phyloP scores from a whole-genome alignment of 2,888 invertebrate genomes.

The Pyrocoelia pectoralis region DNA sequence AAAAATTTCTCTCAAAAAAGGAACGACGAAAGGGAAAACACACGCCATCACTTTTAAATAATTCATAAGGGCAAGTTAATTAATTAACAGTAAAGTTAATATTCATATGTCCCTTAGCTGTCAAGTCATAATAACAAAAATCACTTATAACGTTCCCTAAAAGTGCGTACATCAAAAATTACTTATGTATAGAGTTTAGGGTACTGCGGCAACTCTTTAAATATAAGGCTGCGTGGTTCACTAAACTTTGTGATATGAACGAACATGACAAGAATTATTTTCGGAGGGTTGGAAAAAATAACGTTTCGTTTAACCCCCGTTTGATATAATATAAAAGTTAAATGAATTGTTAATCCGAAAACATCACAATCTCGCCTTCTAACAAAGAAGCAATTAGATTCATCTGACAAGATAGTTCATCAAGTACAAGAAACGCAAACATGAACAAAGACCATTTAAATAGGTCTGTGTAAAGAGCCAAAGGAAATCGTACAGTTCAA shows the following conservation, averaged over 20 bases:
- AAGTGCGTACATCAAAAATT: constrained; percentile 24
- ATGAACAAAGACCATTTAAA: constrained; percentile 13
- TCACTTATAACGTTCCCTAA: constrained; percentile 27
- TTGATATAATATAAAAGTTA: constrained; percentile 14
- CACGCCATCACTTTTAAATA: constrained; percentile 41
- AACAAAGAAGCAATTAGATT: constrained; percentile 13
- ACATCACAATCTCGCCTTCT: not conserved
- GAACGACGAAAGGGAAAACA: no score
- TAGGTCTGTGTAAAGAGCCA: constrained; percentile 11
- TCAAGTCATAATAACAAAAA: constrained; percentile 25
- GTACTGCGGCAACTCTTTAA: constrained; percentile 13
- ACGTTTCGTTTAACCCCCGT: not conserved
- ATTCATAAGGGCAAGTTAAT: constrained; percentile 41
- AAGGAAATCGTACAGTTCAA: constrained; percentile 30
- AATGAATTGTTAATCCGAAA: constrained; percentile 15
- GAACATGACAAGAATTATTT: constrained; percentile 15
- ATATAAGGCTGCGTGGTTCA: constrained; percentile 15
- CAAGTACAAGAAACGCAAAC: constrained; percentile 14
- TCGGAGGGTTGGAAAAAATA: not conserved
- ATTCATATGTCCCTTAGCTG: constrained; percentile 36
- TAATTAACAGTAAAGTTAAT: constrained; percentile 37
- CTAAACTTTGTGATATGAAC: constrained; percentile 22
- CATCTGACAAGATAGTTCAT: constrained; percentile 18
- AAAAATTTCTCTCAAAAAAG: not conserved
- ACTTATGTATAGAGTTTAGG: constrained; percentile 23